phyloP scores from a whole-genome alignment of 2,888 invertebrate genomes.

The Hemistola chrysoprasaria region DNA sequence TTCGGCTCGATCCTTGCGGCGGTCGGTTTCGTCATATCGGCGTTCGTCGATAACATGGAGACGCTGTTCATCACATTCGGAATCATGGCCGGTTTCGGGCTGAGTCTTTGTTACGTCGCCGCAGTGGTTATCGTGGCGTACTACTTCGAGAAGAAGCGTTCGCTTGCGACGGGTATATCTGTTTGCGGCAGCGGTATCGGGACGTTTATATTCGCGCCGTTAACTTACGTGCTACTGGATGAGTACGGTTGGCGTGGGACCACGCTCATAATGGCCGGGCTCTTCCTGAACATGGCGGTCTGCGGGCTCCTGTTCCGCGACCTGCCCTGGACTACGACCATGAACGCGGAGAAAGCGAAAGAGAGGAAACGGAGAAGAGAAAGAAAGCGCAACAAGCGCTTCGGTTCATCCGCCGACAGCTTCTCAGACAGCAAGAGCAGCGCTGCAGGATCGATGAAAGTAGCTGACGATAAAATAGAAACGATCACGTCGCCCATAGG shows the following conservation, averaged over 20 bases:
- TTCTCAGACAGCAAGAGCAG: constrained; percentile 87
- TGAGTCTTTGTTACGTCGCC: constrained; percentile 94
- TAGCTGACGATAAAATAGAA: constrained; percentile 57
- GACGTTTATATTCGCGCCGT: constrained; percentile 92
- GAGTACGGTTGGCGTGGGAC: constrained; percentile 93
- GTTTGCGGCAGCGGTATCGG: constrained; percentile 95
- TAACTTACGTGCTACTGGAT: constrained; percentile 87
- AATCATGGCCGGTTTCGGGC: constrained; percentile 91
- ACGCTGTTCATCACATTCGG: constrained; percentile 92
- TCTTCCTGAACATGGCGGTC: constrained; percentile 91
- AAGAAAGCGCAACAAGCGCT: constrained; percentile 78
- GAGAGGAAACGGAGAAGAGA: constrained; percentile 84
- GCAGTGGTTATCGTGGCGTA: constrained; percentile 95
- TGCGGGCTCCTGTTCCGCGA: constrained; percentile 93
- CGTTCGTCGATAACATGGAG: constrained; percentile 88
- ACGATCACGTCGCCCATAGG: constrained; percentile 59
- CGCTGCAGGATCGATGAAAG: constrained; percentile 82
- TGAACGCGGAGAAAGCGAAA: constrained; percentile 84
- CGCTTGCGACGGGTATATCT: constrained; percentile 92
- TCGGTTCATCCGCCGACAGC: constrained; percentile 86
- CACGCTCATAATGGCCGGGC: constrained; percentile 89
- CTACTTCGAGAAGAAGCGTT: constrained; percentile 92
- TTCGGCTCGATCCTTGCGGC: constrained; percentile 89
- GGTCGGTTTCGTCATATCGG: constrained; percentile 89
- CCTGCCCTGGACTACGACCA: constrained; percentile 77